A percentile compares a stretch with the other conserved stretches of the same genome.
Evolutionary conservation across 2,888 invertebrate species (phyloP).

Genomic region (Uropetala carovei): DNA sequence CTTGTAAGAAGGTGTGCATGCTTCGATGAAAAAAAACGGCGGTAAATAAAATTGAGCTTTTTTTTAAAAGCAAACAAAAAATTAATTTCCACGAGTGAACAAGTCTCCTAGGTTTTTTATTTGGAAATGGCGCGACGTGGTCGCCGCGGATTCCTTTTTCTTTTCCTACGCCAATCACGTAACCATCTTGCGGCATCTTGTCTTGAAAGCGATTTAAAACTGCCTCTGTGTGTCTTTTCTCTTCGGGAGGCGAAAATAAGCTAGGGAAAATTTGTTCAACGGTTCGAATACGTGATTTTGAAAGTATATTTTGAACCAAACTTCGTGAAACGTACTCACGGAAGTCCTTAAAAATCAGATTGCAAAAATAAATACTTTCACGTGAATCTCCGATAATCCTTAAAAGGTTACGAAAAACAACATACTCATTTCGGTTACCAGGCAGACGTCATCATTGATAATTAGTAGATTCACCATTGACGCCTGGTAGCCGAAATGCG

Average conservation of each 20-base stretch:
- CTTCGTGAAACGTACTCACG: too few species aligned
- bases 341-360: too few species aligned
- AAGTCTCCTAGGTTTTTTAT: not conserved
- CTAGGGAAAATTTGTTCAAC: not conserved
- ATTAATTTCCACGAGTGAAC: not conserved
- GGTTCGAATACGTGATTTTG: not conserved
- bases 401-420: too few species aligned
- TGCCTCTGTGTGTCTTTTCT: not conserved
- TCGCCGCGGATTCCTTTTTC: not conserved
- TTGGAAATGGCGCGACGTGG: not conserved
- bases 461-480: too few species aligned
- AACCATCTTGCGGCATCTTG: not conserved
- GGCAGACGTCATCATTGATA: too few species aligned
- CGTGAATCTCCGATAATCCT: too few species aligned
- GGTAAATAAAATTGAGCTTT: too few species aligned
- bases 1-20: not conserved
- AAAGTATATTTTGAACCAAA: too few species aligned
- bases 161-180: not conserved
- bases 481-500: too few species aligned
- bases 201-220: conserved; percentile 11
- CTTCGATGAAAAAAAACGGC: not conserved
- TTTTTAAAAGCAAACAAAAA: not conserved
- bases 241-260: not conserved
- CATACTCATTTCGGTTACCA: too few species aligned
- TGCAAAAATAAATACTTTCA: too few species aligned